Evolutionary conservation across 2,797 vertebrate species (phyloP).

Genomic region (Gastrophryne carolinensis): DNA sequence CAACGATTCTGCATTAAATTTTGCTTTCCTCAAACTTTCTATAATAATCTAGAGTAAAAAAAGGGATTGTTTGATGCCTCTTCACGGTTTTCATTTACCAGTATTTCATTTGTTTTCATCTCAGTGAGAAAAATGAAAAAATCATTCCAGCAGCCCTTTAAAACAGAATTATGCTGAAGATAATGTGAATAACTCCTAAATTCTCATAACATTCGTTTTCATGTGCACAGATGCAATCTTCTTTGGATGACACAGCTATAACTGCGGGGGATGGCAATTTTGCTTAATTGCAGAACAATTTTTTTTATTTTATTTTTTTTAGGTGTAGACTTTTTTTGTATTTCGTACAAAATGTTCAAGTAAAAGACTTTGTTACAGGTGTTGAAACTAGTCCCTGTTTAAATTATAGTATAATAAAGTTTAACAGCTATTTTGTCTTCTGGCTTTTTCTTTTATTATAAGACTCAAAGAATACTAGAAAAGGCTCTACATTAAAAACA

Average conservation of each 20-base stretch:
- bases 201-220: background rate
- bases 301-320: background rate
- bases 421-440: too few species aligned
- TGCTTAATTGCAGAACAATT: background rate
- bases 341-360: background rate
- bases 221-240: slow-evolving; percentile 11
- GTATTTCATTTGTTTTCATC: background rate
- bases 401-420: too few species aligned
- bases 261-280: slow-evolving; percentile 2
- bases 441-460: too few species aligned
- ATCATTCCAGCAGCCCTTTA: background rate
- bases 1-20: slow-evolving; percentile 2
- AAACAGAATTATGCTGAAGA: background rate
- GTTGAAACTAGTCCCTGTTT: too few species aligned
- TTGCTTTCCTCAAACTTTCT: background rate
- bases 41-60: too few species aligned
- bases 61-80: background rate
- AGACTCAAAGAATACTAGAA: too few species aligned
- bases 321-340: background rate
- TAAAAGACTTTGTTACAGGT: background rate
- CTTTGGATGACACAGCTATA: background rate
- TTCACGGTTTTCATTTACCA: background rate
- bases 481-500: too few species aligned
- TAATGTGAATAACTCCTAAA: slow-evolving; percentile 4
- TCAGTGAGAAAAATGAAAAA: slow-evolving; percentile 1